Evolutionary conservation across 2,797 vertebrate genomes (phyloP).

Genomic region (Tokudaia tokunoshimensis): DNA sequence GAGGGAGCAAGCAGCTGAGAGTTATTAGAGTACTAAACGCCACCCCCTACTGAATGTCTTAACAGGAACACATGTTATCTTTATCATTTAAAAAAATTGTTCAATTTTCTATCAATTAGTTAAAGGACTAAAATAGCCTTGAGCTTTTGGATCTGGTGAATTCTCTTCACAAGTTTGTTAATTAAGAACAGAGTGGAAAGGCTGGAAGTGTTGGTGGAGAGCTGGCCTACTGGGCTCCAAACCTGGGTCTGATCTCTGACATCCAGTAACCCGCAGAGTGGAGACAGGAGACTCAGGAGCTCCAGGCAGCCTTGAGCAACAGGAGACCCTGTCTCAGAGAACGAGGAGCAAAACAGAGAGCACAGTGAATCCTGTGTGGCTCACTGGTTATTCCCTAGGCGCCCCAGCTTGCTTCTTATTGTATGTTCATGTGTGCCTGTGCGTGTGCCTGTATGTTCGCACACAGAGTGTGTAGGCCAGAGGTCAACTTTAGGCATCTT

Average conservation of each 20-base stretch:
- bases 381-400: neutral
- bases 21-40: neutral
- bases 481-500: neutral
- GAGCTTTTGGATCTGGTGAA: neutral
- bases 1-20: neutral
- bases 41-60: neutral
- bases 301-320: neutral
- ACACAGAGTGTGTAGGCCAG: neutral
- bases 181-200: neutral
- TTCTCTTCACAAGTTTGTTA: slow-evolving; percentile 25
- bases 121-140: slow-evolving; percentile 23
- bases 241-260: neutral
- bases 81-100: slow-evolving; percentile 6
- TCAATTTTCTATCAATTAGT: slow-evolving; percentile 39
- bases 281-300: neutral
- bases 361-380: neutral
- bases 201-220: neutral
- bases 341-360: neutral
- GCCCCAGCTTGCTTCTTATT: neutral
- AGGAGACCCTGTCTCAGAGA: neutral
- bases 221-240: neutral
- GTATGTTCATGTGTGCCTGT: neutral
- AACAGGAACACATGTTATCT: neutral
- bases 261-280: neutral
- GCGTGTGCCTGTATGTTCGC: neutral